Evolutionary conservation across 2,888 invertebrate genomes (phyloP).

Genomic region (Pomacea canaliculata): DNA sequence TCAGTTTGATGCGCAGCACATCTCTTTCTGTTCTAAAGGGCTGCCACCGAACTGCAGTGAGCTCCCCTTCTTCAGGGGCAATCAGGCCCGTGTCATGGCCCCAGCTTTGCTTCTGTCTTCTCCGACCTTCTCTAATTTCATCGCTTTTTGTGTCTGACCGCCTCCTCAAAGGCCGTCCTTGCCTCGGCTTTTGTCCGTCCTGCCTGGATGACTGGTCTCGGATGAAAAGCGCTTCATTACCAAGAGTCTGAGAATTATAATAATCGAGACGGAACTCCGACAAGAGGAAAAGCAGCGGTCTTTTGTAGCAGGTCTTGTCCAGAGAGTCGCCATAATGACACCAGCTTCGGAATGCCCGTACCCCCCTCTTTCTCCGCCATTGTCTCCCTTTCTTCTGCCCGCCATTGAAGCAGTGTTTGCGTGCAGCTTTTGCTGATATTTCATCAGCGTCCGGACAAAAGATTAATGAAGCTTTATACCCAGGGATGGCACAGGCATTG

Average conservation of each 20-base stretch:
- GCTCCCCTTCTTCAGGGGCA: conserved; percentile 2
- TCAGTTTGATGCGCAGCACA: too few relatives aligned
- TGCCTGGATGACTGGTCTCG: conserved; percentile 15
- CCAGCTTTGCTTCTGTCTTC: conserved; percentile 10
- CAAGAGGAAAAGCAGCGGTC: conserved; percentile 35
- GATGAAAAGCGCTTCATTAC: conserved; percentile 37
- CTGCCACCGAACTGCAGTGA: too few relatives aligned
- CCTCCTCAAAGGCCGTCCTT: neutral
- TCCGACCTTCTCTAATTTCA: conserved; percentile 26
- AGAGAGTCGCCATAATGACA: conserved; percentile 21
- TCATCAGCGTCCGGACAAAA: conserved; percentile 39
- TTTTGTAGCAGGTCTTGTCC: conserved; percentile 27
- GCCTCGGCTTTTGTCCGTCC: conserved; percentile 5
- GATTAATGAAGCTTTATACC: conserved; percentile 39
- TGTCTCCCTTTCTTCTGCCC: conserved; percentile 24
- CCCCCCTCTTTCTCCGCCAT: conserved; percentile 25
- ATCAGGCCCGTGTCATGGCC: conserved; percentile 18
- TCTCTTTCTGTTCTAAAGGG: too few relatives aligned
- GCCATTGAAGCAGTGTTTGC: conserved; percentile 39
- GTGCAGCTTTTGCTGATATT: conserved; percentile 37
- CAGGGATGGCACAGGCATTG: conserved; percentile 17
- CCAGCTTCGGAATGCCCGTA: conserved; percentile 17
- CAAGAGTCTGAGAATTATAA: conserved; percentile 38
- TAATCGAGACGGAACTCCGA: conserved; percentile 37
- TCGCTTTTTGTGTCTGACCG: conserved; percentile 14